Evolutionary conservation across 2,888 invertebrate species (phyloP).

Genomic region (Asteroscopus sphinx): DNA sequence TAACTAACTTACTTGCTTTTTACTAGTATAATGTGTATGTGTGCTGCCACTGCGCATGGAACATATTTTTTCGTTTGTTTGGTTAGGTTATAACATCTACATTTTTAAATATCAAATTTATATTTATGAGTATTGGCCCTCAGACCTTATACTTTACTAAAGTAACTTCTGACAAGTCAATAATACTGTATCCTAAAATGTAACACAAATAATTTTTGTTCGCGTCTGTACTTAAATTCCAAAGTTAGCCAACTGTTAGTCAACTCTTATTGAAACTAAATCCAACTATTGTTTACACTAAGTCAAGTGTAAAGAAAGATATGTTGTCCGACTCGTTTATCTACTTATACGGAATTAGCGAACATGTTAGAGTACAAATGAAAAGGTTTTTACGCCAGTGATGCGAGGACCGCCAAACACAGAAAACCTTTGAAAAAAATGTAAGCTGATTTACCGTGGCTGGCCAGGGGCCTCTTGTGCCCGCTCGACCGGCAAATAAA

Average conservation of each 20-base stretch:
- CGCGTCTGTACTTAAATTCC: conserved; percentile 19
- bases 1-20: too few species aligned
- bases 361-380: conserved; percentile 74
- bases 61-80: too few species aligned
- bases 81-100: too few species aligned
- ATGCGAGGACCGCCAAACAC: conserved; percentile 84
- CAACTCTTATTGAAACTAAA: conserved; percentile 36
- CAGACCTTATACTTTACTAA: background rate
- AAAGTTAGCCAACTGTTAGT: conserved; percentile 28
- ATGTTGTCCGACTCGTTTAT: conserved; percentile 32
- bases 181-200: too few species aligned
- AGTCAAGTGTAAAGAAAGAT: conserved; percentile 50
- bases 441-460: conserved; percentile 88
- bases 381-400: conserved; percentile 82
- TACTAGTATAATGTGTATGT: too few species aligned
- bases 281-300: conserved; percentile 40
- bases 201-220: background rate
- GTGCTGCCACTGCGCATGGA: too few species aligned
- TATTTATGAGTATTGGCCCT: too few species aligned
- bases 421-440: conserved; percentile 87
- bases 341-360: conserved; percentile 62
- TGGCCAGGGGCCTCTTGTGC: conserved; percentile 78
- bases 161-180: background rate
- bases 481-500: conserved; percentile 87
- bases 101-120: too few species aligned